phyloP scores from a whole-genome alignment of 2,797 vertebrate genomes.

The Acridotheres tristis region DNA sequence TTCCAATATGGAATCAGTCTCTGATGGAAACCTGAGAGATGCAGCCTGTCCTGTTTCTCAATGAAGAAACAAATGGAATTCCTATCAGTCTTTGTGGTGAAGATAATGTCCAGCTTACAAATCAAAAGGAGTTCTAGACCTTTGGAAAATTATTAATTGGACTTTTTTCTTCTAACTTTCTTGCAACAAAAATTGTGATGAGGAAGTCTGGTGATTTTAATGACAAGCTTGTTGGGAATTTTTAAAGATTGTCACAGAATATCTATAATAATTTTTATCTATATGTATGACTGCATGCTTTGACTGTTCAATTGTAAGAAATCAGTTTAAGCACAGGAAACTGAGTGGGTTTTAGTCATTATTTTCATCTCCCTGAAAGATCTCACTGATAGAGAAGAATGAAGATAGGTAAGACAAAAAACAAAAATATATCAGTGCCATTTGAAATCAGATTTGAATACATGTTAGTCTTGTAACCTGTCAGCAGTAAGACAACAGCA shows the following conservation, averaged over 20 bases:
- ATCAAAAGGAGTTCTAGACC: background rate
- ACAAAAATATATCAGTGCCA: background rate
- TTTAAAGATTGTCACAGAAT: background rate
- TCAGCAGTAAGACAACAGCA: background rate
- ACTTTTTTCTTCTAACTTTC: background rate
- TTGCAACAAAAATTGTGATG: background rate
- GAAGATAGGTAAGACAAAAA: background rate
- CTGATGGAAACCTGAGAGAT: background rate
- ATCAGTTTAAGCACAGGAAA: background rate
- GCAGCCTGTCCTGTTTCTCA: background rate
- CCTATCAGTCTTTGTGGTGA: background rate
- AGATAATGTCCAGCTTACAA: background rate
- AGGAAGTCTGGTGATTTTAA: background rate
- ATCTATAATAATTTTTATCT: background rate
- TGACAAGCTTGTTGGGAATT: background rate
- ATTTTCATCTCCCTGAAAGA: background rate
- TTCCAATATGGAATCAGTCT: background rate
- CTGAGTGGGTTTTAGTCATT: background rate
- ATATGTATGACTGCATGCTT: background rate
- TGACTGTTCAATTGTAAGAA: background rate
- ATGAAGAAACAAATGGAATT: background rate
- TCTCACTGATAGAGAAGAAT: background rate
- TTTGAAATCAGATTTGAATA: background rate
- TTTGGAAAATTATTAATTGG: background rate
- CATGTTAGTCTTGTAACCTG: background rate